Evolutionary conservation across 2,797 vertebrate genomes (phyloP), one percentile per base, ranked within the genome.

Genomic region (Astyanax mexicanus): DNA sequence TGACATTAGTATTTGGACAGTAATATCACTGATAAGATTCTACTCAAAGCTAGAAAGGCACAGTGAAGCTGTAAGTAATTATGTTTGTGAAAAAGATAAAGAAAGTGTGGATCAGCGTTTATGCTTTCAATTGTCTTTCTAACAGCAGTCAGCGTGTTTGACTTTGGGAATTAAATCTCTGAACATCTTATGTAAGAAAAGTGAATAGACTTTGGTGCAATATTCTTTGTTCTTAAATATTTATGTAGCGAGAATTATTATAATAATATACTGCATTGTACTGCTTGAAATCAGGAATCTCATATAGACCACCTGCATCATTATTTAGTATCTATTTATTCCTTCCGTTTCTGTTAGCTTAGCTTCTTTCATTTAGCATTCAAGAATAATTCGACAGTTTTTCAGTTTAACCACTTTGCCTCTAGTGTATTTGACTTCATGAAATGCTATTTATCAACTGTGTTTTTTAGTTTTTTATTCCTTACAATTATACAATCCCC

Each of bases 231-330:
- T 29, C 21, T 35, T 19, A 45, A 38, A 52, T 32, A 57, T 51
- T 35, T 77, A 29, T 6, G 6, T n/a, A 37, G 13, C n/a, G 61
- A 57, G 17, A 61, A 52, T 19, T 55, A 21, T 8, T 25, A 25
- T 4, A 25, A 23, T 25, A n/a, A n/a, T n/a, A n/a, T n/a, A n/a
- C n/a, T n/a, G n/a, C n/a, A n/a, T n/a, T n/a, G 0, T 19, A 9
- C 10, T 54, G 19, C 47, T 19, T 72, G 17, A 78, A 67, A 73
- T 61, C 52, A 35, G 49, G 67, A 77, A 49, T 62, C 6, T 35
- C 1, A 32, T 69, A 35, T 40, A 51, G 45, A 60, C 13, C 15
- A 35, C 47, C 7, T 27, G 13, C 25, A 60, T 67, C 7, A 23
- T 13, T 25, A 12, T 37, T 40, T 32, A 71, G 64, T 51, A 13